These are phyloP conservation scores for Carettochelys insculpta DNA, from an alignment of 2,113 vertebrate species.

Conservation along the genomic window DNA sequence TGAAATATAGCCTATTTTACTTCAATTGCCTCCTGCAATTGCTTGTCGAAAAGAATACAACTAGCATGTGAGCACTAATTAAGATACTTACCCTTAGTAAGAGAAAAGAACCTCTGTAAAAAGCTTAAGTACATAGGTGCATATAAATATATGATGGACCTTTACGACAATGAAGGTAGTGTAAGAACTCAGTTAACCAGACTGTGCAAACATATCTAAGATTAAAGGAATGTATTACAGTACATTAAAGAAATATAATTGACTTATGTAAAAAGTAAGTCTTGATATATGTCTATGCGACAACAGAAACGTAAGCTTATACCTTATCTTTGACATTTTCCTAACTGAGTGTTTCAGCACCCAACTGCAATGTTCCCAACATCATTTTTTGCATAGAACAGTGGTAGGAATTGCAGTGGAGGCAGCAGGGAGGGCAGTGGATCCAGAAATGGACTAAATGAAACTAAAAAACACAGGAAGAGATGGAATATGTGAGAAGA, in stretches of 20 bases:
- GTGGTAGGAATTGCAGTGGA: slow-evolving; percentile 31
- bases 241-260: neutral
- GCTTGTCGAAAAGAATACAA: neutral
- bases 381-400: neutral
- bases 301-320: accelerated
- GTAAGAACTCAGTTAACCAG: neutral
- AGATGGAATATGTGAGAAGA: slow-evolving; percentile 25
- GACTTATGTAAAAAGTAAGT: neutral
- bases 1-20: neutral
- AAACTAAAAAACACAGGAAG: neutral
- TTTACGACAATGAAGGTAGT: neutral
- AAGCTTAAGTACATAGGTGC: neutral
- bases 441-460: neutral
- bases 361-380: slow-evolving; percentile 1
- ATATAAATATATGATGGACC: neutral
- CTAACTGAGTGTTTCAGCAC: neutral
- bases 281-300: neutral
- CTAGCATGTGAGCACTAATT: neutral
- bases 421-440: neutral
- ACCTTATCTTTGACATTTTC: slow-evolving; percentile 5
- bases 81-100: neutral
- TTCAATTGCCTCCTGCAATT: neutral
- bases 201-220: neutral
- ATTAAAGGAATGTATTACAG: neutral
- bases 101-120: neutral